Evolutionary conservation across 2,797 vertebrate genomes (phyloP).

Genomic region (Syndactyla subalaris): DNA sequence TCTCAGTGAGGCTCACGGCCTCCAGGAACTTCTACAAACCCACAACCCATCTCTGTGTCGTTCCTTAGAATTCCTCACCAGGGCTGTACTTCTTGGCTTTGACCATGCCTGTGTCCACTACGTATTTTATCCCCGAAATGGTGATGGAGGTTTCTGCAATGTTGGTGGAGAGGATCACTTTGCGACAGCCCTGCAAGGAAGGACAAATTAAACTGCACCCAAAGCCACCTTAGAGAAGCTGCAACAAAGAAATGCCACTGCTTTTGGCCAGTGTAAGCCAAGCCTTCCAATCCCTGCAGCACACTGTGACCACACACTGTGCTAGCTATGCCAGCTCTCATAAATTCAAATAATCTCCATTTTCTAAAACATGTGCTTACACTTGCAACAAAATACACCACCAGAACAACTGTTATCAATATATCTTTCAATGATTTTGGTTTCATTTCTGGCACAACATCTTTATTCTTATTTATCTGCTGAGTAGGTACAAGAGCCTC

Average conservation of each 20-base stretch:
- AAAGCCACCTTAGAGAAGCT: not conserved
- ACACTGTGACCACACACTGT: accelerated
- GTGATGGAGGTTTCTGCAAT: conserved; percentile 97
- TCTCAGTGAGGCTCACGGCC: not conserved
- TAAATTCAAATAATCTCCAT: not conserved
- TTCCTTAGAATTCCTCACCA: conserved; percentile 77
- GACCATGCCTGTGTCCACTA: conserved; percentile 97
- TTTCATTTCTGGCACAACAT: not conserved
- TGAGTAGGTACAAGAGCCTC: not conserved
- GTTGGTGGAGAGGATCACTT: conserved; percentile 98
- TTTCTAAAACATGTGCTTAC: not conserved
- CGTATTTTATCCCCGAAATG: conserved; percentile 93
- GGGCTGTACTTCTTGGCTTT: conserved; percentile 97
- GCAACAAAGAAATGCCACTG: not conserved
- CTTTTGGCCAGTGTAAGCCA: not conserved
- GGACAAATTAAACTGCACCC: not conserved
- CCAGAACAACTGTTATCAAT: not conserved
- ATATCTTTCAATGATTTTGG: not conserved
- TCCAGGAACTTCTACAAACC: not conserved
- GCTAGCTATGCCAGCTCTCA: not conserved
- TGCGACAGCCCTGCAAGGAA: conserved; percentile 87
- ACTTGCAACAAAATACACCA: not conserved
- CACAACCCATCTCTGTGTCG: not conserved
- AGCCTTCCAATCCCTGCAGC: not conserved
- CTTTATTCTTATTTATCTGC: not conserved